Base-by-base conservation (phyloP, 2,797 vertebrate genomes). In the Mionectes olivaceus region DNA sequence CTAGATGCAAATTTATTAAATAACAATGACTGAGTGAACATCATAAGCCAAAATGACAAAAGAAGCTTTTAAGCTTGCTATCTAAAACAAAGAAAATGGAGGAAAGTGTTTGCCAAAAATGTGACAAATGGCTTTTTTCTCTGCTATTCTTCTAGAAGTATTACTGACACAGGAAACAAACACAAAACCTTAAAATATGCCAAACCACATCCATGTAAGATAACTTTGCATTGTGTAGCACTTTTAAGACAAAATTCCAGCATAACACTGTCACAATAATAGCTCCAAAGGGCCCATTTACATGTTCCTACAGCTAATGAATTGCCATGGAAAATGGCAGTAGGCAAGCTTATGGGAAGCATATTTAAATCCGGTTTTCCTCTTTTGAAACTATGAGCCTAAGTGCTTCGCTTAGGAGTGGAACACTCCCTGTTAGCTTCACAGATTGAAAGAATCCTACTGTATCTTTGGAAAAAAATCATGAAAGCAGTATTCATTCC, bases 221-320 rank as follows among this genome's bases (percentile, higher is more conserved):
- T 77, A 94, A 93, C 65, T 94, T 86, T 43, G 39, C 44, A 79
- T 47, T 83, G 19, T 52, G 44, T 60, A 90, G n/a, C 21, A 46
- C 60, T 89, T 93, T 78, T 25, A 91, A 92, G 65, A 86, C 39
- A 92, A 91, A 95, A 92, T 59, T 92, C 59, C 65, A 96, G 47
- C 94, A 90, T 65, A 92, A 86, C 57, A 43, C 33, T 88, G 94
- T 59, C 73, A 89, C 92, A 93, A 83, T 63, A 86, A 92, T 46
- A 89, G 76, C 41, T 95, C 92, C 92, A 89, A 95, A 83, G 79
- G 79, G 61, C 55, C 76, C 15, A 73, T 83, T 93, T 92, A 78
- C 73, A 47, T 94, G 86, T 92, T 92, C 50, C 43, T 86, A 91
- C 32, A 91, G 50, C 65, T 88, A 94, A 91, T 91, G 83, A 92